Evolutionary conservation across 1,140 invertebrate genomes (phyloP).

Genomic region (Saxidomus purpurata): DNA sequence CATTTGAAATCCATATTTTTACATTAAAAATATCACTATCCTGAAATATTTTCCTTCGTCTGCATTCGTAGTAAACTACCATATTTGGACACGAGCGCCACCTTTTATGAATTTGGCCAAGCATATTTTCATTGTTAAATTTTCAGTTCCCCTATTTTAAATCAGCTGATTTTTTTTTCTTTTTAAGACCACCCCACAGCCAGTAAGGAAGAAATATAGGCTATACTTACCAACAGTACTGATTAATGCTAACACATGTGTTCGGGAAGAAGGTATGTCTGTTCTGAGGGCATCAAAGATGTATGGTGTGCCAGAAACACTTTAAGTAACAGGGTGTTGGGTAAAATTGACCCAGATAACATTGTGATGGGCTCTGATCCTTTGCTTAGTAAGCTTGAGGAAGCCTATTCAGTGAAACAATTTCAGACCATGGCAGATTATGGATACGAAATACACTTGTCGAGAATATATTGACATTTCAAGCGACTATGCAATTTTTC

Average conservation of each 20-base stretch:
- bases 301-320: not conserved
- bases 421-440: not conserved
- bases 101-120: not conserved
- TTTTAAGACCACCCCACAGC: not conserved
- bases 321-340: not conserved
- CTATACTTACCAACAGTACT: slow-evolving; percentile 11
- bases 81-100: not conserved
- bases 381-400: slow-evolving; percentile 7
- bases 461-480: not conserved
- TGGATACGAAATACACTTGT: slow-evolving; percentile 13
- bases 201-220: not conserved
- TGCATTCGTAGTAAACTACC: no score
- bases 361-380: not conserved
- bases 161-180: not conserved
- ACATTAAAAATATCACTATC: no score
- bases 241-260: not conserved
- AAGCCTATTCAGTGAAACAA: not conserved
- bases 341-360: not conserved
- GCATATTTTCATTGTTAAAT: not conserved
- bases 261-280: not conserved
- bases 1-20: no score
- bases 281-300: not conserved
- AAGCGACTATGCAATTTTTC: not conserved
- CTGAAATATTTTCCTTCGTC: no score
- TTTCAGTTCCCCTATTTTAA: not conserved